Evolutionary conservation across 2,797 vertebrate genomes (phyloP).

Genomic region (Argya squamiceps): DNA sequence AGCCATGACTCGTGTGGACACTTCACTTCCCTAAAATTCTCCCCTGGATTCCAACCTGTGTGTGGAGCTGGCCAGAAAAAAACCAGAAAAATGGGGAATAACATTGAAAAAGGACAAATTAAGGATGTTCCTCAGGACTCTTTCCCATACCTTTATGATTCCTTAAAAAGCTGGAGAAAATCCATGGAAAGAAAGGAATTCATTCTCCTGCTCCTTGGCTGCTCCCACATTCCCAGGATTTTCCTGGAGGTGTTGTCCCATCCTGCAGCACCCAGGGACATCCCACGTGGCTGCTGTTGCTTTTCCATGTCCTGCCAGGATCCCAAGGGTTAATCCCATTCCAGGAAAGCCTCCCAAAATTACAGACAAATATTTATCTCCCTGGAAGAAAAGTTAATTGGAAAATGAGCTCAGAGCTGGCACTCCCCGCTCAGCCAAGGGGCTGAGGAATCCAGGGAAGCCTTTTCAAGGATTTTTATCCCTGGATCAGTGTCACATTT

Average conservation of each 20-base stretch:
- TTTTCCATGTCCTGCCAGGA: background rate
- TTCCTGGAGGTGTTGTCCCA: background rate
- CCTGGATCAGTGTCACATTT: background rate
- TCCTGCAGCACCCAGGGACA: background rate
- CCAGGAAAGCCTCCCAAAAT: rapidly evolving
- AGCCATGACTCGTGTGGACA: rapidly evolving
- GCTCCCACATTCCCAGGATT: rapidly evolving
- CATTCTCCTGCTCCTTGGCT: rapidly evolving
- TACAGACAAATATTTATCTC: background rate
- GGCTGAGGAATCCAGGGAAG: background rate
- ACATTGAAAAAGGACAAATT: rapidly evolving
- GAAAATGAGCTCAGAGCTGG: background rate
- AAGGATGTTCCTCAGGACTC: background rate
- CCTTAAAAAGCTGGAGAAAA: background rate
- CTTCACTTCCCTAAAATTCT: rapidly evolving
- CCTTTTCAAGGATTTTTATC: background rate
- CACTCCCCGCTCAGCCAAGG: background rate
- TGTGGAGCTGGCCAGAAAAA: background rate
- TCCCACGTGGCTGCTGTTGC: background rate
- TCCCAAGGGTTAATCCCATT: background rate
- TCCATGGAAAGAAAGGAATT: background rate
- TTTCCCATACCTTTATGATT: too few relatives aligned
- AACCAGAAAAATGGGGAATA: background rate
- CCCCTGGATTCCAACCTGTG: rapidly evolving
- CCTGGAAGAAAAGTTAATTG: background rate